Conservation (phyloP, 1,140 invertebrate species). For the Zaprionus tsacasi region DNA sequence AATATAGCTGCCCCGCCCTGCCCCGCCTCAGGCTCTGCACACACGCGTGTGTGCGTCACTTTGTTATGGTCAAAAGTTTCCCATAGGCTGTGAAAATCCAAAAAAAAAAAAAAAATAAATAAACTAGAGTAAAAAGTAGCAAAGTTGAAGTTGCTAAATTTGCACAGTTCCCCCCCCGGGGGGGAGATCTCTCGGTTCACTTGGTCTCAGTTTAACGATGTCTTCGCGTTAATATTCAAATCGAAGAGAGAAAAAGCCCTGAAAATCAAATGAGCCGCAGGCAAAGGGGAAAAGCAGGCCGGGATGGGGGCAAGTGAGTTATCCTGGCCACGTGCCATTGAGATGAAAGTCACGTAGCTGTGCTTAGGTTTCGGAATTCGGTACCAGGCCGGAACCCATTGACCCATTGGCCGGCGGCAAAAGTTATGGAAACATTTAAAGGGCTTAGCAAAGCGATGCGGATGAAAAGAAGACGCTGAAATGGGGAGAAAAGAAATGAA, state of each 20-base stretch:
- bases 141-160: conserved; percentile 37
- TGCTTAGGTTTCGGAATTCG: conserved; percentile 60
- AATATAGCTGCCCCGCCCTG: no score
- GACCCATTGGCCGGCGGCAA: conserved; percentile 55
- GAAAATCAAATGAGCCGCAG: conserved; percentile 49
- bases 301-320: not conserved
- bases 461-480: conserved; percentile 22
- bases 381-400: conserved; percentile 47
- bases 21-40: not conserved
- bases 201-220: not conserved
- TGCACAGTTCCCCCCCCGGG: conserved; percentile 27
- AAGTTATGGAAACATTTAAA: conserved; percentile 81
- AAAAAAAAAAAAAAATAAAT: not conserved
- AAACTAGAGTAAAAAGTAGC: conserved; percentile 1
- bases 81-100: not conserved
- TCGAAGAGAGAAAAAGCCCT: conserved; percentile 35
- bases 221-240: conserved; percentile 72
- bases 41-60: conserved; percentile 27
- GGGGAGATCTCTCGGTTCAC: not conserved
- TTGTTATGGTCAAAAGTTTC: conserved; percentile 17
- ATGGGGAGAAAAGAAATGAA: conserved; percentile 13
- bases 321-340: conserved; percentile 45
- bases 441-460: conserved; percentile 17
- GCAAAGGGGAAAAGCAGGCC: conserved; percentile 32
- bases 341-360: conserved; percentile 71